phyloP scores from a whole-genome alignment of 2,888 invertebrate species.

The Sesia bembeciformis region DNA sequence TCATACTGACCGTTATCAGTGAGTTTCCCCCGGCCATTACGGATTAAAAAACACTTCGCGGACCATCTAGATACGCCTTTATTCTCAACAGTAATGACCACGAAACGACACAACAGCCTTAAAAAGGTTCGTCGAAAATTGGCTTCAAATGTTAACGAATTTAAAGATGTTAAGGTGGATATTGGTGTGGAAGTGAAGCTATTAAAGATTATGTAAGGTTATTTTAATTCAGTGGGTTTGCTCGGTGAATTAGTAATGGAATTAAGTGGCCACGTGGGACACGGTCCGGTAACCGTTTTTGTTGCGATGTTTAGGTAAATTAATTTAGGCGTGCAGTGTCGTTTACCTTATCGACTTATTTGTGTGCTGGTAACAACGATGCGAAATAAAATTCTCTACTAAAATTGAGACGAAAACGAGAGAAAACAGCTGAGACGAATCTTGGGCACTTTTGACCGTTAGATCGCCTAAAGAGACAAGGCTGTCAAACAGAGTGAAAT shows the following conservation, averaged over 20 bases:
- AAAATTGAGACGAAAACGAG: no score
- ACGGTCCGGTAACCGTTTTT: neutral
- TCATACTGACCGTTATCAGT: conserved; percentile 55
- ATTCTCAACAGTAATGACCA: neutral
- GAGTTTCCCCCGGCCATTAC: conserved; percentile 37
- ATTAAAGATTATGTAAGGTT: conserved; percentile 13
- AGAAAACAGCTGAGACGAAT: no score
- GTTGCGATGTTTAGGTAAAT: neutral
- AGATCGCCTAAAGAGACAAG: no score
- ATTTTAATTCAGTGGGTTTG: conserved; percentile 50
- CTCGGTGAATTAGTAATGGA: conserved; percentile 57
- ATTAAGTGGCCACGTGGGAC: conserved; percentile 53
- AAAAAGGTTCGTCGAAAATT: neutral
- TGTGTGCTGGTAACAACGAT: no score
- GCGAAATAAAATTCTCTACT: no score
- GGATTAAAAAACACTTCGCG: conserved; percentile 64
- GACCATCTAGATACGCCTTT: conserved; percentile 42
- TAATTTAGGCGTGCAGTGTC: no score
- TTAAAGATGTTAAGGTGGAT: conserved; percentile 6
- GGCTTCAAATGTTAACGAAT: neutral
- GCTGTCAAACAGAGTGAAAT: no score
- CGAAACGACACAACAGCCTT: conserved; percentile 7
- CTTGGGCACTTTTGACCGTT: no score
- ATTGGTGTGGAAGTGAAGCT: neutral
- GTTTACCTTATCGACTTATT: no score